These are phyloP conservation scores for Mico argentatus DNA, from an alignment of 2,797 vertebrate genomes.

Conservation along the genomic window DNA sequence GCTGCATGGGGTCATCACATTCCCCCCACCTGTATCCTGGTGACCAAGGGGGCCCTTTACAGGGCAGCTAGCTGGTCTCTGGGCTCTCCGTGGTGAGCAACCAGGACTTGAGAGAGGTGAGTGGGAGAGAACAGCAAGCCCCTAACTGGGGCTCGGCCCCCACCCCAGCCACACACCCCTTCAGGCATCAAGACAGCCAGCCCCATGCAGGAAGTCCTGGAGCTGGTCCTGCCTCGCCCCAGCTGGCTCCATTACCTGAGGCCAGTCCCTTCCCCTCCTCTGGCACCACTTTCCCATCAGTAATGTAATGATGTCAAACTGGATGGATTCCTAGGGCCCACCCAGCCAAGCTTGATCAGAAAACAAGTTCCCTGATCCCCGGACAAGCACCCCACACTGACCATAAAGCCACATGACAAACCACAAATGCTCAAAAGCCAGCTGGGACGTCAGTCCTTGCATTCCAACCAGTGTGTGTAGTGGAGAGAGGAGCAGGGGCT, in stretches of 20 bases:
- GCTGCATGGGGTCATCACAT: background rate
- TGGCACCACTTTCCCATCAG: background rate
- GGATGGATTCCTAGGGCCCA: background rate
- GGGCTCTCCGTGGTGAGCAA: background rate
- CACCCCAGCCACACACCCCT: background rate
- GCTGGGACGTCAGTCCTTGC: background rate
- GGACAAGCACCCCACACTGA: background rate
- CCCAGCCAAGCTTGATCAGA: background rate
- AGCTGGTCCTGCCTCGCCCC: background rate
- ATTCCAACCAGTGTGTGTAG: background rate
- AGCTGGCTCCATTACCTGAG: background rate
- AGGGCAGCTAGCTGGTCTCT: background rate
- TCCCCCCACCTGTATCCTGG: background rate
- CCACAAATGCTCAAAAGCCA: background rate
- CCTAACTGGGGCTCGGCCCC: background rate
- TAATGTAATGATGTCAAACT: background rate
- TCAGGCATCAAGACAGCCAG: background rate
- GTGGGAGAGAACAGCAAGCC: background rate
- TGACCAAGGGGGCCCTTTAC: background rate
- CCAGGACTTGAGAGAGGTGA: background rate
- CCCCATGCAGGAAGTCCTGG: accelerated
- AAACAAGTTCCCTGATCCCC: background rate
- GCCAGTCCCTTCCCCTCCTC: background rate
- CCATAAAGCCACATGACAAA: background rate
- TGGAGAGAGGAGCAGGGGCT: background rate